Evolutionary conservation across 1,140 invertebrate species (phyloP), one percentile per base, ranked within the genome.

Genomic region (Atta cephalotes): DNA sequence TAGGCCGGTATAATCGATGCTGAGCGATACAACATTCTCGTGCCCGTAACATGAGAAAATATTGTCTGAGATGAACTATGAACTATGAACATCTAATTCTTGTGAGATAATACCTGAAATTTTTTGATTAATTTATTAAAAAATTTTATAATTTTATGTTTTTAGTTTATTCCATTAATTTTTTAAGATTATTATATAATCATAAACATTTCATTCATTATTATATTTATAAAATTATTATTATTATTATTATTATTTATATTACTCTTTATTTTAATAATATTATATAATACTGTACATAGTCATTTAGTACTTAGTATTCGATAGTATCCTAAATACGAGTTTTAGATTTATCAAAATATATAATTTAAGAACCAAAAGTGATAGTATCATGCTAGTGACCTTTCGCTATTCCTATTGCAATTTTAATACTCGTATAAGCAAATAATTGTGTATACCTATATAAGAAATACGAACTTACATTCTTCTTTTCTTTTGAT

Each of bases 1-100:
- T 84, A 84, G 70, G 39, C 70, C 28, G 39, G 56, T 16, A 49
- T 84, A 84, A 84, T 84, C 70, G 68, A 82, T 39, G 68, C 12
- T 35, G n/a, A 62, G 25, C 56, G 66, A 39, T 58, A 35, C 79
- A 16, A 71, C 16, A 18, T 4, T 31, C 39, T 31, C 35, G 6
- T 79, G 53, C 51, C 3, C 31, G n/a, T 62, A 18, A 21, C 58
- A 58, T n/a, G n/a, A 76, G 70, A 63, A 84, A 84, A 76, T 62
- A 58, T 39, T 63, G 9, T 25, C 14, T 62, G 12, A 62, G 3
- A 82, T 18, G 12, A 18, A 3, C 25, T 39, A 45, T 58, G 3
- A 63, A 45, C 70, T 39, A 45, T 60, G 1, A 63, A 45, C 70
- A 7, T 9, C 28, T 25, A 21, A 25, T 39, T 39, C 2, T 1